phyloP scores from a whole-genome alignment of 1,140 invertebrate genomes.

The Chlorops oryzae region DNA sequence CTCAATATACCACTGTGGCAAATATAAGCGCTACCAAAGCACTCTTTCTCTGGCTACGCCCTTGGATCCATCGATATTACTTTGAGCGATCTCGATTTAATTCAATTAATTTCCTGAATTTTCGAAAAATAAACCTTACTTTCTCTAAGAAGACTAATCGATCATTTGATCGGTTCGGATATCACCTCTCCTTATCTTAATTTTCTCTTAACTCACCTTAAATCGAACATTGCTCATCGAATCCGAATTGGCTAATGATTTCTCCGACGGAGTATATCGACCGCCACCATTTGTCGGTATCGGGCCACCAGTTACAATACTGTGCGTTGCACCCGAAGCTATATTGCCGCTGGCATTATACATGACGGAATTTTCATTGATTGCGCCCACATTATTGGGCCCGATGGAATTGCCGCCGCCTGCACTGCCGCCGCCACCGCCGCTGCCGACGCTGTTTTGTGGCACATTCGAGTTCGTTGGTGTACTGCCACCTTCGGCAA shows the following conservation, averaged over 20 bases:
- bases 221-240: constrained; percentile 45
- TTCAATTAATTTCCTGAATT: too few relatives aligned
- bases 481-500: constrained; percentile 34
- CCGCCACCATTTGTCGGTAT: constrained; percentile 20
- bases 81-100: too few relatives aligned
- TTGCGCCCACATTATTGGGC: constrained; percentile 15
- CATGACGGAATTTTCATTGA: constrained; percentile 24
- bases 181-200: too few relatives aligned
- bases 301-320: constrained; percentile 9
- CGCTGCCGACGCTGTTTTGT: constrained; percentile 2
- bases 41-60: too few relatives aligned
- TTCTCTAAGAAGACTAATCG: too few relatives aligned
- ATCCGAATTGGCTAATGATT: constrained; percentile 43
- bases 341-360: constrained; percentile 26
- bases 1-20: too few relatives aligned
- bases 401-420: constrained; percentile 8
- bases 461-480: background rate
- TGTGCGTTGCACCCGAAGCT: too few relatives aligned
- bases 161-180: too few relatives aligned
- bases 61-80: too few relatives aligned
- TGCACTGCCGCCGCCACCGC: constrained; percentile 6
- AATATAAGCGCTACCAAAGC: too few relatives aligned
- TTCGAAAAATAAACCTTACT: too few relatives aligned
- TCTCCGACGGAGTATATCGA: constrained; percentile 41
- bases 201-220: constrained; percentile 33